Evolutionary conservation across 53 echinoderm and acorn worm species (phyloP), one percentile per base, ranked within the genome.

Genomic region (Zoroaster sp.): DNA sequence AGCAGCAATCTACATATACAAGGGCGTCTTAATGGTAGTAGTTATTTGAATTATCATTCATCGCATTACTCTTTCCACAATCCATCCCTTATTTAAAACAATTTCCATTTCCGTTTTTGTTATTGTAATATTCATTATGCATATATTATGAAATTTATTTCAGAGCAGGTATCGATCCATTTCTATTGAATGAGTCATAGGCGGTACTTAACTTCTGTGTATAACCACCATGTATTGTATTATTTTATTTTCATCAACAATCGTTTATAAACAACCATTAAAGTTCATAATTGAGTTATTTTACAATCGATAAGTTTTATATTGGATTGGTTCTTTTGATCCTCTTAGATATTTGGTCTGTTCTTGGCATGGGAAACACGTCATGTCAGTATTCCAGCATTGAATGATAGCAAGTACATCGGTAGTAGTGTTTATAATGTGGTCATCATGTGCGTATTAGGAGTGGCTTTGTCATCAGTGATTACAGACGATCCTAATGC

Each of bases 391-490:
- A 98, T 98, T 28, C 98, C 98, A 3, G 98, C 98, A 47, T 91
- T 98, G 74, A 98, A 98, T 78, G 98, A 98, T 91, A 98, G 98
- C 89, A 98, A 95, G 87, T 98, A 98, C 71, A 98, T 98, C 35
- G 98, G 98, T 0, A 98, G 95, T 88, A 95, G 98, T 82, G 98
- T 98, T 11, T 98, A 98, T 72, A 98, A 98, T 59, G 91, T 98
- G 13, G 94, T 93, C 47, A 94, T 98, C 55, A 92, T 95, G 94
- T 98, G 98, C 78, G 94, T 95, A 36, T 40, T 95, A 53, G 98
- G 98, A 36, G 98, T 95, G 31, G 89, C 95, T 8, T 88, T 98
- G 18, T 94, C 94, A 1, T 95, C 94, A 15, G 93, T 98, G 43
- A 98, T 98, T 55, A 81, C 69, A 23, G 95, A 98, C 36, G 91